A percentile compares a stretch with the other conserved stretches of the same genome.
These are phyloP conservation scores for Theretra japonica DNA, from an alignment of 2,888 invertebrate species.

Conservation along the genomic window DNA sequence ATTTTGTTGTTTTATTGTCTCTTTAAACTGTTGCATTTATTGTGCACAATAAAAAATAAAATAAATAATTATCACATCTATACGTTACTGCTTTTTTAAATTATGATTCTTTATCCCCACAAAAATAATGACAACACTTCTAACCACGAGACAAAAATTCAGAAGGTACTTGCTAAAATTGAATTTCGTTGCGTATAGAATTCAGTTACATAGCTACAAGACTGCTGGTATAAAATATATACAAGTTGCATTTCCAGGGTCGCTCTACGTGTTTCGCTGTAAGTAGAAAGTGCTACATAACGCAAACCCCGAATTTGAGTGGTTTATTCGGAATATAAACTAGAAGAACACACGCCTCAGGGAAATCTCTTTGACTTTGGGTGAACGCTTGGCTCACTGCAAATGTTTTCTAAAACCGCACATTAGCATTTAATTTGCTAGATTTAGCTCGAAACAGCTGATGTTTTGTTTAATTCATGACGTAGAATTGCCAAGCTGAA, in stretches of 20 bases:
- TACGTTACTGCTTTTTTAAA: too few species aligned
- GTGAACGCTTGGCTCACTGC: neutral
- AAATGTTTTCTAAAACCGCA: slow-evolving; percentile 12
- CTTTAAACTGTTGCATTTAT: too few species aligned
- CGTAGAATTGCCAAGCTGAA: neutral
- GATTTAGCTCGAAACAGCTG: neutral
- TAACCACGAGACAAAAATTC: too few species aligned
- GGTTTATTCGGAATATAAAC: slow-evolving; percentile 9
- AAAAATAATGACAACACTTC: too few species aligned
- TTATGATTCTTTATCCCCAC: too few species aligned
- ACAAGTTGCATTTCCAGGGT: neutral
- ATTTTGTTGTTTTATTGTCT: too few species aligned
- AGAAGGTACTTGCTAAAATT: too few species aligned
- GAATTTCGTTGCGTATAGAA: neutral
- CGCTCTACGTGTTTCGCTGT: neutral
- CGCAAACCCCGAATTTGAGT: slow-evolving; percentile 2
- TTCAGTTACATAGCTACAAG: neutral
- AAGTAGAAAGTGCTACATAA: neutral
- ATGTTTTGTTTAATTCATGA: slow-evolving; percentile 1
- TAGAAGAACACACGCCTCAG: neutral
- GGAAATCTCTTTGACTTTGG: neutral
- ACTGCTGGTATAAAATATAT: neutral
- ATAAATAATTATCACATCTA: too few species aligned
- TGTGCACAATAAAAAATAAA: too few species aligned
- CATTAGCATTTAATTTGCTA: slow-evolving; percentile 13